These are phyloP conservation scores for Lacanobia oleracea DNA, from an alignment of 2,888 invertebrate species.

Conservation along the genomic window DNA sequence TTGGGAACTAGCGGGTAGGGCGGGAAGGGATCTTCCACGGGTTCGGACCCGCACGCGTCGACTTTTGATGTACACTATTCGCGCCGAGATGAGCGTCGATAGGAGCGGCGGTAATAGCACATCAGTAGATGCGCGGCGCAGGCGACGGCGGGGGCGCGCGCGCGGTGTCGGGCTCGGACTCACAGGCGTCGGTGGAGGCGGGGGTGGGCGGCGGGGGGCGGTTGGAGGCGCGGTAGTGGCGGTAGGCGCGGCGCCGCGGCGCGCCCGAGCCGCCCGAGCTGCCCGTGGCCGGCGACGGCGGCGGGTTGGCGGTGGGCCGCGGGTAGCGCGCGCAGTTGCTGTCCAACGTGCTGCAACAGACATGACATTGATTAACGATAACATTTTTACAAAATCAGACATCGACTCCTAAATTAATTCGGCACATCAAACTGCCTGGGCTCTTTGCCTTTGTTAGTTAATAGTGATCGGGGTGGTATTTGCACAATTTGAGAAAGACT, in stretches of 20 bases:
- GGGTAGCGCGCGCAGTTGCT: constrained; percentile 93
- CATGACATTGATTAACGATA: background rate
- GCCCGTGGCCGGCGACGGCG: constrained; percentile 96
- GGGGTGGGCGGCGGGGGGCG: constrained; percentile 98
- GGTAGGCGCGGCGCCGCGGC: constrained; percentile 93
- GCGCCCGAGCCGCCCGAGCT: constrained; percentile 92
- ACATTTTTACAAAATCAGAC: background rate
- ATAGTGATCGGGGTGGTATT: too few relatives aligned
- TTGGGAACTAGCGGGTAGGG: background rate
- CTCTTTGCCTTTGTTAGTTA: background rate
- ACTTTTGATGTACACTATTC: too few relatives aligned
- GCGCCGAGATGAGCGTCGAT: too few relatives aligned
- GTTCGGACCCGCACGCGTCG: too few relatives aligned
- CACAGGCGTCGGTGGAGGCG: constrained; percentile 98
- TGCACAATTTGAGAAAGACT: too few relatives aligned
- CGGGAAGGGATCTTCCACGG: too few relatives aligned
- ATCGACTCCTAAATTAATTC: background rate
- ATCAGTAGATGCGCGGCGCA: constrained; percentile 86
- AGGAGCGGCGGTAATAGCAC: constrained; percentile 86
- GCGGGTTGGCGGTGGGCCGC: constrained; percentile 96
- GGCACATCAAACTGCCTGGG: too few relatives aligned
- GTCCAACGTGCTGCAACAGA: constrained; percentile 90
- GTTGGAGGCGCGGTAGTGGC: constrained; percentile 95
- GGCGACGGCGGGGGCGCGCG: constrained; percentile 97
- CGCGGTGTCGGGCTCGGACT: constrained; percentile 94